phyloP scores from a whole-genome alignment of 2,797 vertebrate genomes.

The Spinus pinus region DNA sequence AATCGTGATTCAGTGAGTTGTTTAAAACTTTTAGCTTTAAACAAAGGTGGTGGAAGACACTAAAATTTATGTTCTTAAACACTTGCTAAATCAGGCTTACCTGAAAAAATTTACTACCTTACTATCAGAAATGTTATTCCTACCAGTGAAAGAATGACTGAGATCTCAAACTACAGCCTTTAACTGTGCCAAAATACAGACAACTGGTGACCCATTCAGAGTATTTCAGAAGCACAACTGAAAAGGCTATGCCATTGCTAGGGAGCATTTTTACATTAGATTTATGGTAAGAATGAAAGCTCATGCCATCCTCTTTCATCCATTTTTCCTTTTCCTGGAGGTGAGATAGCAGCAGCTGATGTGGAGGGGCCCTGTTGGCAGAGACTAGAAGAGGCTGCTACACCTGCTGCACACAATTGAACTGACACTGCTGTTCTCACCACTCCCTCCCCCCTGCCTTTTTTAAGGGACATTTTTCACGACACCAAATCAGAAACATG shows the following conservation, averaged over 20 bases:
- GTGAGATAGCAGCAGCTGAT: neutral
- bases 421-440: neutral
- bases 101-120: neutral
- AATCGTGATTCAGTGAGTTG: neutral
- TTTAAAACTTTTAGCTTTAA: neutral
- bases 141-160: neutral
- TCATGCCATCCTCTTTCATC: neutral
- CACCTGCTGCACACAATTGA: fast-evolving
- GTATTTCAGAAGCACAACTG: neutral
- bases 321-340: neutral
- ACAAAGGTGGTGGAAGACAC: neutral
- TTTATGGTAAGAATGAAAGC: neutral
- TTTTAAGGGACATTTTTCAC: neutral
- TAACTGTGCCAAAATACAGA: neutral
- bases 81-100: neutral
- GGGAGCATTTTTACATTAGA: neutral
- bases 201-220: neutral
- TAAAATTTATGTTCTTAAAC: neutral
- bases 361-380: neutral
- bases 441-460: fast-evolving
- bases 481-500: neutral
- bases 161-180: neutral
- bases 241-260: neutral
- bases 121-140: neutral
- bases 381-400: neutral